These are phyloP conservation scores for Pardalotus punctatus DNA, from an alignment of 2,113 vertebrate genomes.

Conservation along the genomic window DNA sequence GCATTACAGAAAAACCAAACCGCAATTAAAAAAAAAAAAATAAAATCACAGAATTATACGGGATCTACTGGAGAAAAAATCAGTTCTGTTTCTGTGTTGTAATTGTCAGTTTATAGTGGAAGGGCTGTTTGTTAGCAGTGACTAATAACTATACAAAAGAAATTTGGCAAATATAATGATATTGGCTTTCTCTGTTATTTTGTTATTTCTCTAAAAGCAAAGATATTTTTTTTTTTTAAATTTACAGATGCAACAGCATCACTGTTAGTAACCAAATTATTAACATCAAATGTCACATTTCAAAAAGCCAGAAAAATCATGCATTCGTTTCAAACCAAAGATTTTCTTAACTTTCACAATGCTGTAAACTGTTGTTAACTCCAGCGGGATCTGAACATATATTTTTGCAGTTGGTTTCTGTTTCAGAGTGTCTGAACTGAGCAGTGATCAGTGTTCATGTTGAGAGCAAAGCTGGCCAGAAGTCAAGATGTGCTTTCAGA, in stretches of 20 bases:
- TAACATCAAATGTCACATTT: background rate
- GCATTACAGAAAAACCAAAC: background rate
- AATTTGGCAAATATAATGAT: background rate
- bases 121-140: background rate
- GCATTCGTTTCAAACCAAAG: background rate
- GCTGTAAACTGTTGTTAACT: background rate
- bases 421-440: background rate
- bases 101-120: background rate
- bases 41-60: background rate
- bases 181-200: background rate
- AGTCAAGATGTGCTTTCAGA: background rate
- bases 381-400: fast-evolving
- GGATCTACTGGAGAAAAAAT: background rate
- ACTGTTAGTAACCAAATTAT: background rate
- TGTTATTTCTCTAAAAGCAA: background rate
- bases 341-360: background rate
- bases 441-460: fast-evolving
- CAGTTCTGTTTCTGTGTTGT: background rate
- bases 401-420: background rate
- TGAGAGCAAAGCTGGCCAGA: background rate
- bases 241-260: background rate
- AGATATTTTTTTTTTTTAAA: background rate
- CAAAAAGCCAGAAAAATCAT: background rate
- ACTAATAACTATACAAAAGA: background rate
- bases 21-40: background rate